Percentiles rank a stretch among this genome's conserved stretches.
Conservation (phyloP, 2,888 invertebrate species). For the Electrophaes corylata region DNA sequence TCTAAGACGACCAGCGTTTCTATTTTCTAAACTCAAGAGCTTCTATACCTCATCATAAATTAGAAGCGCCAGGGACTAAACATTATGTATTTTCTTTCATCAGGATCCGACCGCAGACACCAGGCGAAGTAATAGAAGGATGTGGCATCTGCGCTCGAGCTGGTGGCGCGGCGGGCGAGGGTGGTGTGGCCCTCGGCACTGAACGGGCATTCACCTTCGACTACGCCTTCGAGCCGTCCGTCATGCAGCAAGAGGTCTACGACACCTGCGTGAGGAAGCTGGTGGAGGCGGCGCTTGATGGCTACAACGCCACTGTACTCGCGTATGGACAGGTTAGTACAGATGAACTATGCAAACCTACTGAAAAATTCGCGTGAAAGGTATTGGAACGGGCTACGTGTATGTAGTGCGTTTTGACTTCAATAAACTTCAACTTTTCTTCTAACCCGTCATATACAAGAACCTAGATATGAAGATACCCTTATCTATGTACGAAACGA, state of each 20-base stretch:
- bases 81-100: constrained; percentile 4
- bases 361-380: too few species aligned
- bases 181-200: constrained; percentile 95
- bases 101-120: constrained; percentile 97
- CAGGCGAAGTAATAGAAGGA: constrained; percentile 96
- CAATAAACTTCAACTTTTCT: too few species aligned
- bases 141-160: constrained; percentile 96
- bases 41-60: too few species aligned
- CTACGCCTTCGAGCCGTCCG: constrained; percentile 94
- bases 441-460: too few species aligned
- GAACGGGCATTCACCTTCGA: constrained; percentile 99
- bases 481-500: too few species aligned
- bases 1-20: too few species aligned
- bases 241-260: constrained; percentile 91
- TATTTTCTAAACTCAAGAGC: too few species aligned
- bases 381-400: too few species aligned
- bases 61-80: too few species aligned
- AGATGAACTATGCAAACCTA: background rate
- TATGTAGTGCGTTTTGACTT: too few species aligned
- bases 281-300: constrained; percentile 96
- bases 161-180: constrained; percentile 94
- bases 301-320: constrained; percentile 98
- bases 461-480: too few species aligned
- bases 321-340: constrained; percentile 95
- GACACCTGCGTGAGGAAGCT: constrained; percentile 92